Conservation (phyloP, 2,888 invertebrate species). For the Tuberolachnus salignus region DNA sequence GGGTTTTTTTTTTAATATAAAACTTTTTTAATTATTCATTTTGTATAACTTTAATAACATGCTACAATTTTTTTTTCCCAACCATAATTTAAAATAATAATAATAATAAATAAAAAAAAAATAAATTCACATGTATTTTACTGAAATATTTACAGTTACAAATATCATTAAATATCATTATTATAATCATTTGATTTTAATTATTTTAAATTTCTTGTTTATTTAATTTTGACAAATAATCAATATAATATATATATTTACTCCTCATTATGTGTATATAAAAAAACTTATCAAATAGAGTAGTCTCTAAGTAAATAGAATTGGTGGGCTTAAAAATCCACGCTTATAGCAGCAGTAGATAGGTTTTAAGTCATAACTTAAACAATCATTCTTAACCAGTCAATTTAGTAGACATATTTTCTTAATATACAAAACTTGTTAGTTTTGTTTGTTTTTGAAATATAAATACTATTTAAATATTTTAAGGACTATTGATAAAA, state of each 20-base stretch:
- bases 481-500: constrained; percentile 21
- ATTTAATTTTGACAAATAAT: neutral
- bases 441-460: constrained; percentile 27
- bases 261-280: constrained; percentile 6
- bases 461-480: constrained; percentile 21
- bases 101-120: constrained; percentile 31
- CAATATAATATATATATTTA: neutral
- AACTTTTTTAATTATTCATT: constrained; percentile 33
- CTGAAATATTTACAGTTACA: constrained; percentile 51
- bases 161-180: too few species aligned
- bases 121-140: constrained; percentile 43
- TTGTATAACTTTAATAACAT: constrained; percentile 43
- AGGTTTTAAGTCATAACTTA: constrained; percentile 37
- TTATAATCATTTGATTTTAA: constrained; percentile 41
- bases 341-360: constrained; percentile 10
- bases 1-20: constrained; percentile 48
- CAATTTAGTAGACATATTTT: constrained; percentile 33
- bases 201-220: constrained; percentile 22
- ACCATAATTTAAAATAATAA: constrained; percentile 41
- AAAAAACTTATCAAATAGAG: constrained; percentile 46
- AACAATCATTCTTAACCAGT: constrained; percentile 34
- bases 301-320: constrained; percentile 46
- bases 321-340: constrained; percentile 45
- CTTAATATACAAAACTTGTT: constrained; percentile 16
- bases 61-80: constrained; percentile 48